Conservation (phyloP, 2,888 invertebrate genomes). For the Orchesellides sinensis region DNA sequence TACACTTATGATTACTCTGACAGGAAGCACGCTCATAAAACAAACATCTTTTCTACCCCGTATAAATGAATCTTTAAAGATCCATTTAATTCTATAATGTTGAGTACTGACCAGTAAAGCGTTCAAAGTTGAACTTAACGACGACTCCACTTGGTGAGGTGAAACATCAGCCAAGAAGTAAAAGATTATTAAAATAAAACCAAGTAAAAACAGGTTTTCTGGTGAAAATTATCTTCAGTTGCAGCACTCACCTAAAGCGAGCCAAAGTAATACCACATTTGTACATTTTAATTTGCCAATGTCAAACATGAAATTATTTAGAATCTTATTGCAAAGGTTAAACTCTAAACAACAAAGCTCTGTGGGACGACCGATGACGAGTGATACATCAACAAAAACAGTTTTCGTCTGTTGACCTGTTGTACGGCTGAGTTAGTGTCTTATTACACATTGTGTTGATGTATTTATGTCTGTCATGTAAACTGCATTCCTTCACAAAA, state of each 20-base stretch:
- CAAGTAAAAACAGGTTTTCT: slow-evolving; percentile 7
- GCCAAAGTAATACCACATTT: slow-evolving; percentile 52
- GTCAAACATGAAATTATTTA: slow-evolving; percentile 40
- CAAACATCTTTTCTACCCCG: no score
- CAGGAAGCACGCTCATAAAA: not conserved
- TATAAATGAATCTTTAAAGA: no score
- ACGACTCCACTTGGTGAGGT: no score
- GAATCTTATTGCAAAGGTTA: slow-evolving; percentile 15
- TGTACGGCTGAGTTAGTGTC: not conserved
- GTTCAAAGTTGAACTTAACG: no score
- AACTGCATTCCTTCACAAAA: not conserved
- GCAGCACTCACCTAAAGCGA: slow-evolving; percentile 23
- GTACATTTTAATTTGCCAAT: slow-evolving; percentile 60
- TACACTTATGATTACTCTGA: not conserved
- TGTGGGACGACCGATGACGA: not conserved
- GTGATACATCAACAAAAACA: not conserved
- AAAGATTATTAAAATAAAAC: not conserved
- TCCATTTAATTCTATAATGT: no score
- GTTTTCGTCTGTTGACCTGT: slow-evolving; percentile 10
- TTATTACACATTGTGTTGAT: slow-evolving; percentile 9
- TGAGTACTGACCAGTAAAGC: not conserved
- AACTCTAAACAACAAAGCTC: not conserved
- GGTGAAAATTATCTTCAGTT: not conserved
- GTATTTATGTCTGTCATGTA: no score
- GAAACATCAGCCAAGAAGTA: not conserved